Conservation (phyloP, 2,797 vertebrate species). For the Chloroceryle inda region DNA sequence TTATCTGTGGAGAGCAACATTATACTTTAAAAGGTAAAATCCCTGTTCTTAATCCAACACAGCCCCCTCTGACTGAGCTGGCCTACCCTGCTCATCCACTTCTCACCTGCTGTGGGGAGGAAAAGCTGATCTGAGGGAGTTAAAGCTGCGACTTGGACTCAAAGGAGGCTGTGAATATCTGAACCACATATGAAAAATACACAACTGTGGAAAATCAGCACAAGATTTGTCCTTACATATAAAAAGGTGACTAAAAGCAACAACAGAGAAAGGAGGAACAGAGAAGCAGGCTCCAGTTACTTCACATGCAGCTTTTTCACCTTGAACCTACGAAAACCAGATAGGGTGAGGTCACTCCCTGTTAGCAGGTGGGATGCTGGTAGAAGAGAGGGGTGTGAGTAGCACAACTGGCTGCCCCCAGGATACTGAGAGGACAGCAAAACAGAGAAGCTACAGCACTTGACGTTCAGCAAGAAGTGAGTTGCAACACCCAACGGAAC, state of each 20-base stretch:
- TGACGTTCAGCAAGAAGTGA: neutral
- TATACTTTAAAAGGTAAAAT: neutral
- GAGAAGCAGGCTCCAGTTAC: neutral
- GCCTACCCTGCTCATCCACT: fast-evolving
- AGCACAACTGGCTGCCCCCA: neutral
- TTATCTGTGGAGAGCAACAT: neutral
- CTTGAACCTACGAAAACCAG: neutral
- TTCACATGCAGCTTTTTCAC: neutral
- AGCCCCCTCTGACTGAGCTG: neutral
- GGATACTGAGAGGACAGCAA: neutral
- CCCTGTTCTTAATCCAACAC: neutral
- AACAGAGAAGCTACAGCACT: neutral
- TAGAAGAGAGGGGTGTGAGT: fast-evolving
- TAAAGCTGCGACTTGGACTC: neutral
- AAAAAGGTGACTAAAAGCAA: neutral
- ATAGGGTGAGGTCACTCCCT: neutral
- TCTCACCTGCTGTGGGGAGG: neutral
- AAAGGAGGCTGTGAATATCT: neutral
- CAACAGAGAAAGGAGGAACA: neutral
- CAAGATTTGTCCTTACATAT: neutral
- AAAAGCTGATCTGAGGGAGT: neutral
- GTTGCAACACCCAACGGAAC: neutral
- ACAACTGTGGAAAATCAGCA: neutral
- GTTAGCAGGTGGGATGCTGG: neutral
- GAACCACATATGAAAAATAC: neutral